A percentile compares a stretch with the other conserved stretches of the same genome.
Evolutionary conservation across 1,140 invertebrate species (phyloP).

Genomic region (Hycleus cichorii): DNA sequence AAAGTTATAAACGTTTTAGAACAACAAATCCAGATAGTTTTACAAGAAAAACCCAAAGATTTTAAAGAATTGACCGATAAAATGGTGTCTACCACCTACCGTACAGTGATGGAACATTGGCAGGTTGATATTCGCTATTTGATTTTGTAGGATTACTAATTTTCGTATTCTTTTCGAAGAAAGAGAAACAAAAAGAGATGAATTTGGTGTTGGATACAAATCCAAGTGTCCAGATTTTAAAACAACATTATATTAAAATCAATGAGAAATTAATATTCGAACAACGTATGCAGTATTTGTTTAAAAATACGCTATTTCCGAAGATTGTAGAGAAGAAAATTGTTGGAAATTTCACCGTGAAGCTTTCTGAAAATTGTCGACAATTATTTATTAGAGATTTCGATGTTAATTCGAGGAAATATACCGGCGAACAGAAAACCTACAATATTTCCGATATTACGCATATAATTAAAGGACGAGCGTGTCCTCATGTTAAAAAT

Average conservation of each 20-base stretch:
- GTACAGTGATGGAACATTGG: conserved; percentile 23
- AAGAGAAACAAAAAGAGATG: conserved; percentile 23
- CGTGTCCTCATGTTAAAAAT: conserved; percentile 23
- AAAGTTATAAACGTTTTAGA: conserved; percentile 32
- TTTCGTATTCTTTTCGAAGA: conserved; percentile 1
- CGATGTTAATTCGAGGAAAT: conserved; percentile 5
- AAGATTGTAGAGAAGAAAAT: conserved; percentile 18
- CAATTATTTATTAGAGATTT: conserved; percentile 22
- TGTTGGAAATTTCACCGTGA: conserved; percentile 16
- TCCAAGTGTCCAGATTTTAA: conserved; percentile 29
- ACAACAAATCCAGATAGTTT: conserved; percentile 29
- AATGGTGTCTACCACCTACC: conserved; percentile 26
- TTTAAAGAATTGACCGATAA: conserved; percentile 27
- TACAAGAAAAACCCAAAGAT: conserved; percentile 26
- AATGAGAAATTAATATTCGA: conserved; percentile 26
- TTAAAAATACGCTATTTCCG: background rate
- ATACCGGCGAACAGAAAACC: background rate
- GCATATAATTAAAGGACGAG: conserved; percentile 31
- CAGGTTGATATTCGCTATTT: conserved; percentile 19
- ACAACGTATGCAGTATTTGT: conserved; percentile 20
- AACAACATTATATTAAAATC: conserved; percentile 12
- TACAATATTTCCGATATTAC: conserved; percentile 24
- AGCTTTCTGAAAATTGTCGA: conserved; percentile 25
- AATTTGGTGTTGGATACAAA: conserved; percentile 23
- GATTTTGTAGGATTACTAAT: no score